phyloP scores from a whole-genome alignment of 2,888 invertebrate species.

The Eledone cirrhosa region DNA sequence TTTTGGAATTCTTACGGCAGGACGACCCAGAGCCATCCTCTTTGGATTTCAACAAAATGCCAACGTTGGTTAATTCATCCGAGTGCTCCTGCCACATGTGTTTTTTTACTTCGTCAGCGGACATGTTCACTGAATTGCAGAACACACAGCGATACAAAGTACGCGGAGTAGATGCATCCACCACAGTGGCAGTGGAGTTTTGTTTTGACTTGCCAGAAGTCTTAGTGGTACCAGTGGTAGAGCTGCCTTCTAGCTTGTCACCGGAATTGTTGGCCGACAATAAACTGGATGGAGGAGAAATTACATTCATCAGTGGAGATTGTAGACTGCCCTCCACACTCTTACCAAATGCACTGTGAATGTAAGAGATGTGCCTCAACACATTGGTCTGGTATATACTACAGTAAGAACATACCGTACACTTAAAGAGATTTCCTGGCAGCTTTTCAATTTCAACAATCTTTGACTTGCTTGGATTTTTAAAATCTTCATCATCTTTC shows the following conservation, averaged over 20 bases:
- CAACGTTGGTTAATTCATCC: not conserved
- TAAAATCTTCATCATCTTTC: not conserved
- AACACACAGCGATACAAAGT: constrained; percentile 5
- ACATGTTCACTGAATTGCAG: constrained; percentile 14
- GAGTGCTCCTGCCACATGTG: constrained; percentile 22
- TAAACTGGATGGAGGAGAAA: no score
- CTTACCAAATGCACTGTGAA: not conserved
- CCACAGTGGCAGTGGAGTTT: no score
- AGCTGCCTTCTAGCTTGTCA: no score
- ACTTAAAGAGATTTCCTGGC: constrained; percentile 12
- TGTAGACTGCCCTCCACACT: no score
- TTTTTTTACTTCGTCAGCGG: constrained; percentile 8
- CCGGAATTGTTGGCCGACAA: no score
- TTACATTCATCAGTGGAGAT: no score
- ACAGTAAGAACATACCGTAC: not conserved
- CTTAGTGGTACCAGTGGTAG: no score
- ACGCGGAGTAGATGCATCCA: no score
- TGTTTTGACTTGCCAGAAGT: no score
- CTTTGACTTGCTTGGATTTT: not conserved
- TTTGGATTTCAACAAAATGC: constrained; percentile 5
- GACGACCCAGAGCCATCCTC: not conserved
- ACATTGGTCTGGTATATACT: not conserved
- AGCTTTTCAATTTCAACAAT: not conserved
- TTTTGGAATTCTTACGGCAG: no score
- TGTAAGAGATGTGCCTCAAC: not conserved